Conservation (phyloP, 2,797 vertebrate genomes). For the Melanotaenia trifasciata region DNA sequence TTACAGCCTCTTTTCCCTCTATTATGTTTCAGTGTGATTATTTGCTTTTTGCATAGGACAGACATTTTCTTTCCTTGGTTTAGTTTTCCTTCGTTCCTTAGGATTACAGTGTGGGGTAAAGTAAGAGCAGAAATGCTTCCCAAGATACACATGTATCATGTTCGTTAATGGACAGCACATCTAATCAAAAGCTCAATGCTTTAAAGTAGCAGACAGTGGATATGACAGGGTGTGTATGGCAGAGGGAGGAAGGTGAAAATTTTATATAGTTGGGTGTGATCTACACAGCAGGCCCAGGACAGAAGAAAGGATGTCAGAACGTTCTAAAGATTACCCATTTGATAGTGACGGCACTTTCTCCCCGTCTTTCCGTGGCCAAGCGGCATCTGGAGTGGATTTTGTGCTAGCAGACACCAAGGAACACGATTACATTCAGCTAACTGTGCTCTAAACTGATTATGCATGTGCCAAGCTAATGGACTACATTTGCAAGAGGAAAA, state of each 20-base stretch:
- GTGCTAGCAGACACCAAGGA: conserved; percentile 99
- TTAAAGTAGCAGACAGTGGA: conserved; percentile 26
- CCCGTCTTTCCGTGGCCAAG: conserved; percentile 86
- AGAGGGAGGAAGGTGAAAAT: conserved; percentile 42
- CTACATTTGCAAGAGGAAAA: conserved; percentile 99
- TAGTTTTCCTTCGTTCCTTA: conserved; percentile 60
- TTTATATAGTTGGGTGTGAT: conserved; percentile 69
- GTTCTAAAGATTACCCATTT: conserved; percentile 80
- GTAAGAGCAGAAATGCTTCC: conserved; percentile 60
- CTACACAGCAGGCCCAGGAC: conserved; percentile 71
- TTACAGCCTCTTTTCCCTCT: conserved; percentile 50
- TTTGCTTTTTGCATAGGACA: conserved; percentile 66
- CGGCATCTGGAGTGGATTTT: conserved; percentile 98
- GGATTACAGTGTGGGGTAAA: conserved; percentile 73
- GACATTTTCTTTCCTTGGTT: conserved; percentile 64
- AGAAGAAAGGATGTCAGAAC: conserved; percentile 62
- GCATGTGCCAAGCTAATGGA: conserved; percentile 99
- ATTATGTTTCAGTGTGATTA: conserved; percentile 68
- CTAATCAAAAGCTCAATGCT: conserved; percentile 51
- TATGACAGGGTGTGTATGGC: conserved; percentile 29
- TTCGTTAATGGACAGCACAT: conserved; percentile 58
- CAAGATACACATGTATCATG: conserved; percentile 60
- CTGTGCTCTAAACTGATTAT: conserved; percentile 99
- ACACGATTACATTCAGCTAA: conserved; percentile 99
- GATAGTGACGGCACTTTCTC: conserved; percentile 87